These are phyloP conservation scores for Tragelaphus scriptus DNA, from an alignment of 2,113 vertebrate genomes.

Conservation along the genomic window DNA sequence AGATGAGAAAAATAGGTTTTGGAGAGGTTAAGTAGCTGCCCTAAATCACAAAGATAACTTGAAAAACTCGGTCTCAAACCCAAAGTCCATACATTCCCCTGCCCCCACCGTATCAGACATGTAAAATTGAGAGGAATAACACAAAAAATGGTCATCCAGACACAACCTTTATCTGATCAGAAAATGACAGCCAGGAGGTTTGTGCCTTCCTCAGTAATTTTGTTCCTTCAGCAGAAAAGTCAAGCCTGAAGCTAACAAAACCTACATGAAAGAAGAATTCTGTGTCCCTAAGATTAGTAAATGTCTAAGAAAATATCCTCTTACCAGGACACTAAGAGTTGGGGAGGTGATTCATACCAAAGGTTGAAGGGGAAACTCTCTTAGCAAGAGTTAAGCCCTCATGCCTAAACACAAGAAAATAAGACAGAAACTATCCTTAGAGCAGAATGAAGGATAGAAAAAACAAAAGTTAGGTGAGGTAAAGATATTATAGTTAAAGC, in stretches of 20 bases:
- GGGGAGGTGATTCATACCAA: background rate
- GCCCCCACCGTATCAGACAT: background rate
- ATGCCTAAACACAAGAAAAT: background rate
- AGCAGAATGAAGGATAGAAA: background rate
- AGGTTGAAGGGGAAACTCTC: background rate
- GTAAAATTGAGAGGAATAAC: background rate
- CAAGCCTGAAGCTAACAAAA: conserved; percentile 6
- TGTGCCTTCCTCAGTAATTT: background rate
- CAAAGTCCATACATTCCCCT: background rate
- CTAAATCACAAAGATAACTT: background rate
- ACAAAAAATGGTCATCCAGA: background rate
- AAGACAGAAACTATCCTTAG: background rate
- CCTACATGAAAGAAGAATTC: background rate
- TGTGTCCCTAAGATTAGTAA: background rate
- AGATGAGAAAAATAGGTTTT: background rate
- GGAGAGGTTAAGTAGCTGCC: background rate
- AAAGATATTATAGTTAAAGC: background rate
- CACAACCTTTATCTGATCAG: background rate
- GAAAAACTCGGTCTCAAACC: background rate
- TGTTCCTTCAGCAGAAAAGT: background rate
- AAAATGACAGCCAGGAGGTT: background rate
- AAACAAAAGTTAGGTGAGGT: background rate
- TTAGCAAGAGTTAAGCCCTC: background rate
- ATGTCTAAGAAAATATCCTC: background rate
- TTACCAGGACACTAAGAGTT: background rate